A percentile compares a stretch with the other conserved stretches of the same genome.
phyloP scores from a whole-genome alignment of 2,797 vertebrate species.

The Menidia menidia region DNA sequence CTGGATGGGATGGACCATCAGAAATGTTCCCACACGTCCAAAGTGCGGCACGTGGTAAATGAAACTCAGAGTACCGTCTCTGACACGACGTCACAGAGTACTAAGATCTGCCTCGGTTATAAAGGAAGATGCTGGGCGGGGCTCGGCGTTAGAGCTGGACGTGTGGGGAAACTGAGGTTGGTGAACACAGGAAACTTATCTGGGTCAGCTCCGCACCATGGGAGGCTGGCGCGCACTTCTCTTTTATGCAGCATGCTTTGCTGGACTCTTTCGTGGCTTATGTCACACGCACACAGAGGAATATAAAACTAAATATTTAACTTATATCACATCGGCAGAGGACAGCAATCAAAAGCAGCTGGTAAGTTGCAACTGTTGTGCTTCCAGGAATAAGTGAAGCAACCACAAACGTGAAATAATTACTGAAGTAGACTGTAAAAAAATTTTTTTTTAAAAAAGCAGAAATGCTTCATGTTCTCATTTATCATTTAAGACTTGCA shows the following conservation, averaged over 20 bases:
- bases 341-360: constrained; percentile 72
- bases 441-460: neutral
- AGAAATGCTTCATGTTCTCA: neutral
- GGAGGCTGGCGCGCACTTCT: constrained; percentile 44
- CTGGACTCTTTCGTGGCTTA: constrained; percentile 48
- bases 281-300: constrained; percentile 50
- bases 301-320: constrained; percentile 55
- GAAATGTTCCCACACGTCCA: neutral
- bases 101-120: constrained; percentile 58
- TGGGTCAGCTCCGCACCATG: constrained; percentile 73
- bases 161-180: constrained; percentile 37
- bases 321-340: constrained; percentile 56
- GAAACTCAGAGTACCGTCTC: constrained; percentile 28
- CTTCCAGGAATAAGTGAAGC: neutral
- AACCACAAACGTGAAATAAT: constrained; percentile 2
- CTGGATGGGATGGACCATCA: neutral
- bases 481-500: neutral
- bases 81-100: constrained; percentile 45
- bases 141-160: constrained; percentile 32
- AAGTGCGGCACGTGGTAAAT: neutral
- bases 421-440: neutral
- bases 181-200: constrained; percentile 65
- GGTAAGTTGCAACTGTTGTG: constrained; percentile 59
- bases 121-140: constrained; percentile 60
- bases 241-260: constrained; percentile 55